Conservation (phyloP, 2,888 invertebrate species). For the Himalopsyche japonica region DNA sequence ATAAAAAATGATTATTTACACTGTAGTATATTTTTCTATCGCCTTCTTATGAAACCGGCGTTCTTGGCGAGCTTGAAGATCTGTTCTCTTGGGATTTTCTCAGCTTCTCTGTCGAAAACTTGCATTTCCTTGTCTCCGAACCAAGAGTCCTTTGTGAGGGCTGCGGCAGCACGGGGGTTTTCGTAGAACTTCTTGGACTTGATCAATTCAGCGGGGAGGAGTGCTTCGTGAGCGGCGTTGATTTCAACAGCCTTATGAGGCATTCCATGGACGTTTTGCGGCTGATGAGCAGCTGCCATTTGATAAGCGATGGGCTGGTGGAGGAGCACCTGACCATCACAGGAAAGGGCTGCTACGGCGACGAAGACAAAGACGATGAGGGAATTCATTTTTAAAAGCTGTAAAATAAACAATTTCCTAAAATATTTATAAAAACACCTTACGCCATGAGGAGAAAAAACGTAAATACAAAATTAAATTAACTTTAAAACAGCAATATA, state of each 20-base stretch:
- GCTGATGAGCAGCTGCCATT: constrained; percentile 44
- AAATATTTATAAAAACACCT: too few relatives aligned
- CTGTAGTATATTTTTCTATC: constrained; percentile 20
- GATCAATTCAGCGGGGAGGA: constrained; percentile 69
- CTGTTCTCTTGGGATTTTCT: constrained; percentile 76
- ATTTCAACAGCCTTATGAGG: constrained; percentile 74
- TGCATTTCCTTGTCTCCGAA: constrained; percentile 76
- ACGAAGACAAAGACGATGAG: constrained; percentile 49
- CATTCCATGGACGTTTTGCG: constrained; percentile 43
- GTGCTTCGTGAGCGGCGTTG: constrained; percentile 72
- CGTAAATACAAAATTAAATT: not conserved
- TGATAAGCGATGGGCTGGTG: constrained; percentile 59
- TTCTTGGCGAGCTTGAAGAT: constrained; percentile 75
- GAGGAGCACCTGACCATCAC: constrained; percentile 54
- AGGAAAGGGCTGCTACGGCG: constrained; percentile 55
- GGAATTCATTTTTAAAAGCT: constrained; percentile 47
- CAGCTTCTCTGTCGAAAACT: constrained; percentile 77
- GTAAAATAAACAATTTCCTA: not conserved
- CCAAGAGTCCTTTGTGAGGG: constrained; percentile 79
- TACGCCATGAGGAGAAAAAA: too few relatives aligned
- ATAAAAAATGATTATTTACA: not conserved
- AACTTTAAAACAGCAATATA: too few relatives aligned
- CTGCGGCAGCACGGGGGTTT: constrained; percentile 73
- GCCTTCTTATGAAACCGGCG: constrained; percentile 63
- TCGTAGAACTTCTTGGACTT: constrained; percentile 74